Percentiles rank a stretch among this genome's conserved stretches.
Evolutionary conservation across 2,888 invertebrate genomes (phyloP).

Genomic region (Dione juno): DNA sequence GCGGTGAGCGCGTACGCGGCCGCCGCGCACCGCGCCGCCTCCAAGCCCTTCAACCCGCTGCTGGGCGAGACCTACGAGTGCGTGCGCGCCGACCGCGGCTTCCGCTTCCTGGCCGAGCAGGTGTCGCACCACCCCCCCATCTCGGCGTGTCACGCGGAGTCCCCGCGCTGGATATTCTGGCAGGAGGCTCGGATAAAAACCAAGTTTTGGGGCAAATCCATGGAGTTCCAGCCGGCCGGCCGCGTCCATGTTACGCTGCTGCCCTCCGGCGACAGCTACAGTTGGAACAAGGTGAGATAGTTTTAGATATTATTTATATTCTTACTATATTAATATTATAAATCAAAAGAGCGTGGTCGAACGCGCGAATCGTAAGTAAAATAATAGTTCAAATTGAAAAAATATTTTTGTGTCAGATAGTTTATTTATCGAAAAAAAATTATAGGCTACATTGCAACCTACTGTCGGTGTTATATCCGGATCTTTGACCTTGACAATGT

Average conservation of each 20-base stretch:
- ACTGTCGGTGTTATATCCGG: too few species aligned
- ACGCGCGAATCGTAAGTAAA: too few species aligned
- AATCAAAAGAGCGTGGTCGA: too few species aligned
- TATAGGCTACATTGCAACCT: too few species aligned
- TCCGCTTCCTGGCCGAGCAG: conserved; percentile 91
- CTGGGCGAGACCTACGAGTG: conserved; percentile 93
- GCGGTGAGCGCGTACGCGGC: conserved; percentile 91
- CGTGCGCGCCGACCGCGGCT: conserved; percentile 89
- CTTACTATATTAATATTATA: too few species aligned
- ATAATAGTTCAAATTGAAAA: too few species aligned
- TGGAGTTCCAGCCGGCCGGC: conserved; percentile 93
- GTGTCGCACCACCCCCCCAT: conserved; percentile 94
- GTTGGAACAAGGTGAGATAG: conserved; percentile 90
- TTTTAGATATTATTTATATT: background rate
- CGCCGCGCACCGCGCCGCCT: conserved; percentile 89
- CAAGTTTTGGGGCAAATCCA: conserved; percentile 95
- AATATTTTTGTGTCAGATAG: too few species aligned
- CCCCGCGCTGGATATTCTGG: conserved; percentile 90
- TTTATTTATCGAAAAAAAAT: too few species aligned
- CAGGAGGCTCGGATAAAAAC: conserved; percentile 93
- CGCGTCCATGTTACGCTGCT: conserved; percentile 85
- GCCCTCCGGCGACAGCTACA: conserved; percentile 87
- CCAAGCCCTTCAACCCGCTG: conserved; percentile 93
- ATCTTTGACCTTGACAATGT: too few species aligned
- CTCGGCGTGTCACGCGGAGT: conserved; percentile 91